These are phyloP conservation scores for Pyrrhopygopsis socrates DNA, from an alignment of 2,888 invertebrate species.

Conservation along the genomic window DNA sequence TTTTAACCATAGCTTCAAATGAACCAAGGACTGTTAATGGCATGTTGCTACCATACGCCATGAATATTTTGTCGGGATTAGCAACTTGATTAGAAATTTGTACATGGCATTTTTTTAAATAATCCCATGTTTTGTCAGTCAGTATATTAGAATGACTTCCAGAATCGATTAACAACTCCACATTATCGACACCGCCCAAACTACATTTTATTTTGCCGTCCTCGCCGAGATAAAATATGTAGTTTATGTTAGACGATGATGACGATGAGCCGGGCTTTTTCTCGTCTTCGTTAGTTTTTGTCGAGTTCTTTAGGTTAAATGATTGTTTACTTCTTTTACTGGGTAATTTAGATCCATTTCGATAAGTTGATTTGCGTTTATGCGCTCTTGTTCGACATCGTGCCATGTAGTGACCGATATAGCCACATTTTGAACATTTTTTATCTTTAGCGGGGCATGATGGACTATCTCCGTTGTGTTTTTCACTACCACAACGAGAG, in stretches of 20 bases:
- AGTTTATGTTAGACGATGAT: constrained; percentile 1
- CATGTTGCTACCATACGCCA: constrained; percentile 71
- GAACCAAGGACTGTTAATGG: constrained; percentile 75
- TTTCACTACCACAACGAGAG: constrained; percentile 35
- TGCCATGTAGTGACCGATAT: constrained; percentile 23
- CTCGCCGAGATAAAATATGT: constrained; percentile 20
- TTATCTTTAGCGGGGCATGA: constrained; percentile 31
- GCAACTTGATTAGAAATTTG: constrained; percentile 2
- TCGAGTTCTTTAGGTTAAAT: neutral
- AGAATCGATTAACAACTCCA: constrained; percentile 26
- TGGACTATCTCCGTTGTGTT: constrained; percentile 30
- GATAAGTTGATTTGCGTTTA: constrained; percentile 13
- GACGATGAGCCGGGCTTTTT: neutral
- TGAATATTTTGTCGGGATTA: constrained; percentile 58
- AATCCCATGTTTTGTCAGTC: constrained; percentile 15
- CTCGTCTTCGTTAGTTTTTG: neutral
- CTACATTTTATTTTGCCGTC: constrained; percentile 5
- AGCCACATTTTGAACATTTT: constrained; percentile 31
- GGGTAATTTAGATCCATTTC: constrained; percentile 58
- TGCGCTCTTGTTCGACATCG: constrained; percentile 32
- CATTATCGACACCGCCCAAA: constrained; percentile 10
- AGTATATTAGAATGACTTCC: constrained; percentile 19
- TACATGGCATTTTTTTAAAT: constrained; percentile 6
- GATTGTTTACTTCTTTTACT: neutral
- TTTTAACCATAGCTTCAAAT: constrained; percentile 68